A percentile compares a stretch with the other conserved stretches of the same genome.
Conservation (phyloP, 2,113 vertebrate species). For the Plestiodon gilberti region DNA sequence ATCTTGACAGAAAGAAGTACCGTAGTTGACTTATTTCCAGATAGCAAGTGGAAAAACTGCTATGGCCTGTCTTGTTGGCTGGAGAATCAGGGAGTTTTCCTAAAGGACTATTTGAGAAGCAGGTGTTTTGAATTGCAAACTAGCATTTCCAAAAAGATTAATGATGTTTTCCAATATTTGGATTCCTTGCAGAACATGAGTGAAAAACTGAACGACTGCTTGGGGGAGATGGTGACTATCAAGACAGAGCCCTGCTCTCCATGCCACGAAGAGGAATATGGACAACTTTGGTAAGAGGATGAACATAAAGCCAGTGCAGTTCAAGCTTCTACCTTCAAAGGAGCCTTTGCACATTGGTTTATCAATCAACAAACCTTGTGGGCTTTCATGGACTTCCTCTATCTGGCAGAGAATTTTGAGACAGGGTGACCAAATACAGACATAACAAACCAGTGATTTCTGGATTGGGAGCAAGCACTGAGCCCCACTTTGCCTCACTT, state of each 20-base stretch:
- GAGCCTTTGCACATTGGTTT: neutral
- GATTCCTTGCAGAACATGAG: conserved; percentile 81
- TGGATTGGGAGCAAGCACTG: no score
- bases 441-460: no score
- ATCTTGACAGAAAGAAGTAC: fast-evolving
- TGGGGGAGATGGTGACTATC: conserved; percentile 82
- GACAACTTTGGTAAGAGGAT: conserved; percentile 78
- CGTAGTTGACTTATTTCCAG: neutral
- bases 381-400: neutral
- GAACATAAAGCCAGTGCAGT: neutral
- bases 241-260: conserved; percentile 82
- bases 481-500: no score
- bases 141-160: conserved; percentile 37
- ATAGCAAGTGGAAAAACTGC: neutral
- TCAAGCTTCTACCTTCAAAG: neutral
- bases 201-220: conserved; percentile 82
- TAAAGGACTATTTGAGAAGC: neutral
- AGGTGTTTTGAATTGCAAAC: neutral
- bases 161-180: conserved; percentile 34
- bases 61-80: neutral
- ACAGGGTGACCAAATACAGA: neutral
- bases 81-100: neutral
- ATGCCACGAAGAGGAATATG: conserved; percentile 77
- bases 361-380: neutral
- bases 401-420: neutral